These are phyloP conservation scores for Percopsis omiscomaycus DNA, from an alignment of 2,797 vertebrate genomes.

Conservation along the genomic window DNA sequence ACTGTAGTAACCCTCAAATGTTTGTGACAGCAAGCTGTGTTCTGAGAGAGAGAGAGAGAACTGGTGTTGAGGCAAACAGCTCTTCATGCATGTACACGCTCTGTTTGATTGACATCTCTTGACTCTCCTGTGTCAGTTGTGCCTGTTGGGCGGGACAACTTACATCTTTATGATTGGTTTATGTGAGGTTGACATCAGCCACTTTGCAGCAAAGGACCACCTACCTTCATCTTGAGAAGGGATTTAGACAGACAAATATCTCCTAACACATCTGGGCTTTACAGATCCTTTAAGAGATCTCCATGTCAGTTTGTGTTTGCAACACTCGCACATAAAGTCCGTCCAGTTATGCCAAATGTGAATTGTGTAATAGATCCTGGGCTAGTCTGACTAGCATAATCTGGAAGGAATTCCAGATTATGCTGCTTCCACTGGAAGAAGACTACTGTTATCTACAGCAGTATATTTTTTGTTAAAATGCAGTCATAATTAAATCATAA, in stretches of 20 bases:
- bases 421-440: slow-evolving; percentile 9
- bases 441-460: slow-evolving; percentile 14
- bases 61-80: neutral
- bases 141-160: slow-evolving; percentile 5
- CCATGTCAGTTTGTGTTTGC: neutral
- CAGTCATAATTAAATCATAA: neutral
- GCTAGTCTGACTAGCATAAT: slow-evolving; percentile 12
- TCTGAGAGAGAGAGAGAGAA: neutral
- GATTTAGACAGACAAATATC: no score
- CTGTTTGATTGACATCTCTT: slow-evolving; percentile 20
- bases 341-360: neutral
- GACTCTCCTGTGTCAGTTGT: slow-evolving; percentile 5
- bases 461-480: slow-evolving; percentile 31
- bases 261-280: no score
- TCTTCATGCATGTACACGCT: neutral
- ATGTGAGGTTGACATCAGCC: no score
- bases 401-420: slow-evolving; percentile 28
- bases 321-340: neutral
- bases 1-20: neutral
- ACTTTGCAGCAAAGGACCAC: neutral
- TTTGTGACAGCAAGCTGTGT: neutral
- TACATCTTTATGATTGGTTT: neutral
- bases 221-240: neutral
- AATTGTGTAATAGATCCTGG: neutral
- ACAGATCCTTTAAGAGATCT: neutral